Evolutionary conservation across 2,113 vertebrate genomes (phyloP), one percentile per base, ranked within the genome.

Genomic region (Chitala chitala): DNA sequence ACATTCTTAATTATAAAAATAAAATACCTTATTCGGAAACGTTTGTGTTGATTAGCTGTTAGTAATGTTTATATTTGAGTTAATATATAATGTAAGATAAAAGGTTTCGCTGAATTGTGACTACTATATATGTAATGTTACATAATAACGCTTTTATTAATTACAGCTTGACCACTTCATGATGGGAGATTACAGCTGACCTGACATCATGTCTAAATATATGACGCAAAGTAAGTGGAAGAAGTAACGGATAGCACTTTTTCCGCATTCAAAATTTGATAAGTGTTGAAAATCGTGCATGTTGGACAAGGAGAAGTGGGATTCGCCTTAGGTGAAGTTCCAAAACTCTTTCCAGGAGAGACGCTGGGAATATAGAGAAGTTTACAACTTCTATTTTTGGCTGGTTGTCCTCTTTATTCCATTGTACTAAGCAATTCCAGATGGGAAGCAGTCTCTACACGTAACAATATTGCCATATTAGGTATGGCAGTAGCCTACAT

Each of bases 381-480:
- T 86, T 83, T 85, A 85, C 84, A 81, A 80, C 31, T 83, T 90
- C 91, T 92, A 91, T 92, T 92, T 90, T 87, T 93, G 93, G 90
- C 88, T 79, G 86, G 80, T 85, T 89, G 80, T 88, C 81, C 88
- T 33, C 68, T 94, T 88, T 89, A 88, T 91, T 91, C 91, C 88
- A 84, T 78, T 81, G 81, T 88, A 82, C 82, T 92, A 94, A 98
- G 89, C 88, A 81, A 87, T 95, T 96, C 96, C 96, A 99, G 95
- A 98, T 98, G 95, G 90, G 91, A 89, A 87, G 91, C 88, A 90
- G 90, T 90, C 91, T 91, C 91, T 90, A 95, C 93, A 98, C 94
- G 95, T 98, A 98, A 99, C 94, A 93, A 92, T 95, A 97, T 98
- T 92, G 87, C 97, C 97, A 97, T 99, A 98, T 98, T 98, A 98